Base-by-base conservation (phyloP, 2,797 vertebrate genomes). In the Octomys mimax region DNA sequence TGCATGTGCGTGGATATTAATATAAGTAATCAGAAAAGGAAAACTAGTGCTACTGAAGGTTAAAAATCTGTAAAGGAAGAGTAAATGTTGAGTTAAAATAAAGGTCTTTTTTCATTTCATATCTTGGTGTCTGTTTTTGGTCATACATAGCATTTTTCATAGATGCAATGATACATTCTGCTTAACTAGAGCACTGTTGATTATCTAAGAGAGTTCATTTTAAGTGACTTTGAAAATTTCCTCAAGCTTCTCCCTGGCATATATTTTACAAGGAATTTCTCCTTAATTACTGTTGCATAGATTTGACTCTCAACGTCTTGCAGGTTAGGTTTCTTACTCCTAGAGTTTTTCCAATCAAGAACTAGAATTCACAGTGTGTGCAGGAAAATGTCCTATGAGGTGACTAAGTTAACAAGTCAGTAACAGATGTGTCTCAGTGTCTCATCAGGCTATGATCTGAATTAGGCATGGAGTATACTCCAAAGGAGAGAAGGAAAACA, bases 281-380 rank as follows among this genome's bases (percentile, higher is more conserved):
- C 52, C 46, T 68, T 96, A 79, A 92, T 97, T 96, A 94, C 66
- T 54, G n/a, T 89, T 95, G 59, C 26, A 92, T 73, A 95, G 5
- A 95, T 87, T 92, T 96, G 85, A 89, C 57, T 96, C 46, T 92
- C 87, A 62, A 73, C 81, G 75, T 95, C 42, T 94, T 92, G 52
- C 36, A 80, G 31, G 3, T 70, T 96, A 22, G 21, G 59, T 96
- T 94, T 66, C 52, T 87, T 70, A 52, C 75, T 94, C n/a, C 88
- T 68, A 73, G 28, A 87, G 61, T 92, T 97, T 96, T 84, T 19
- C 82, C 61, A 28, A 97, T 97, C 79, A 96, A 97, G 95, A 97
- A 12, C 89, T 79, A 16, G 70, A 66, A 52, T 94, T 90, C 13
- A 1, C 46, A 93, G 57, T 89, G 46, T 82, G 61, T 87, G 52